Base-by-base conservation (phyloP, 1,140 invertebrate species). In the Habropoda laboriosa region DNA sequence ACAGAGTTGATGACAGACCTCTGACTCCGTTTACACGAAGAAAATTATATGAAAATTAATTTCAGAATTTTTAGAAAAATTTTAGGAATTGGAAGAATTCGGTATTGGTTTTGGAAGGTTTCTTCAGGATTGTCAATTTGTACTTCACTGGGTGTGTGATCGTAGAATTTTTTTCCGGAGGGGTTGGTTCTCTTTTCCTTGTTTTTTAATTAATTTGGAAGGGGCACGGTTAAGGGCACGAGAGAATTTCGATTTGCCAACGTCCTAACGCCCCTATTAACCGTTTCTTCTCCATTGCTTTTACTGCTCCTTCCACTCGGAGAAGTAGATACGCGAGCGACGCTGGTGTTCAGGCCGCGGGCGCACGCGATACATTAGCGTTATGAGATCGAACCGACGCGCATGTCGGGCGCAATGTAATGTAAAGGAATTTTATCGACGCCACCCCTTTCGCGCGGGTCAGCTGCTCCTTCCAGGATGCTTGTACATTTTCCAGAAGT, bases 391-490 rank as follows among this genome's bases (percentile, higher is more conserved):
- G 82, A 72, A 67, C 24, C 67, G 82, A 85, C 66, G 68, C 53
- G 75, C 79, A 40, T 24, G 68, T 81, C 68, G 68, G 51, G 74
- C 45, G 84, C 79, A 86, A 86, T 82, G 79, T 86, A 82, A 86
- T 47, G 84, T 72, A 75, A 85, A 82, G 84, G 74, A 85, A 81
- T 83, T 85, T 85, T 81, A 86, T 85, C 84, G 84, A 81, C 68
- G 66, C 40, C 83, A 45, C 60, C 53, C 40, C 27, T 75, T 58
- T 84, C 76, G 68, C 76, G 68, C 83, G 70, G 73, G 79, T 81
- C 82, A 75, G 83, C 63, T 72, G 57, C 58, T 84, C 42, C 53
- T 47, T 53, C 80, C 53, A 60, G 57, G 12, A 70, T 79, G 70
- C 70, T 74, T 61, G 35, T 68, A 61, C 61, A 68, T 58, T 78